Evolutionary conservation across 2,113 vertebrate species (phyloP), one percentile per base, ranked within the genome.

Genomic region (Gracilinanus agilis): DNA sequence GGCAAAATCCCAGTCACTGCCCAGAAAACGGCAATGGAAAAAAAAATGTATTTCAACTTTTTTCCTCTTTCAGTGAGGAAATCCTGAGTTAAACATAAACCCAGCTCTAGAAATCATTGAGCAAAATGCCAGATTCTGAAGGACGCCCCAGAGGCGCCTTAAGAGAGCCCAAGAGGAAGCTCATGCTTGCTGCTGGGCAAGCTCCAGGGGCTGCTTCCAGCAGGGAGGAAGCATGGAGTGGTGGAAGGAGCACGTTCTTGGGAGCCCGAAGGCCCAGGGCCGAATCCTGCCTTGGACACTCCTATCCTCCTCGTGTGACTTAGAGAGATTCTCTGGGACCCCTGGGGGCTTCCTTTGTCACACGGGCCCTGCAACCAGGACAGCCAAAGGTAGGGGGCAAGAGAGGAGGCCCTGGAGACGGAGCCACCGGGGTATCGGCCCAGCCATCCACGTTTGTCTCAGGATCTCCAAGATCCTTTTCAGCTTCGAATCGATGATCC

Each of bases 51-150:
- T 93, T 7, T 92, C 95, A 91, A 95, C 92, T 95, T 92, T 96
- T 97, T 98, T 97, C 53, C 9, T 91, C 54, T 96, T 90, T 95
- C 93, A 95, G 98, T 97, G 96, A 98, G 93, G 25, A 95, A 97
- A 97, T 97, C 94, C 96, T 97, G 96, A 95, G 94, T 97, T 98
- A 98, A 98, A 98, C 98, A 96, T 98, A 98, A 98, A 95, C 95
- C 93, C 83, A 96, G 95, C 95, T 97, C 97, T 93, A 96, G 98
- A 96, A 98, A 98, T 96, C 97, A 98, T 98, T 97, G 98, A 98
- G 98, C 92, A 91, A 95, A 94, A 95, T 97, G 97, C 97, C 97
- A 97, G 96, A 98, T 96, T 98, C 94, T 97, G 96, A 98, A 97
- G 94, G 89, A 91, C 67, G 97, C 95, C 93, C 90, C 0, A 13